Evolutionary conservation across 1,140 invertebrate genomes (phyloP).

Genomic region (Atta colombica): DNA sequence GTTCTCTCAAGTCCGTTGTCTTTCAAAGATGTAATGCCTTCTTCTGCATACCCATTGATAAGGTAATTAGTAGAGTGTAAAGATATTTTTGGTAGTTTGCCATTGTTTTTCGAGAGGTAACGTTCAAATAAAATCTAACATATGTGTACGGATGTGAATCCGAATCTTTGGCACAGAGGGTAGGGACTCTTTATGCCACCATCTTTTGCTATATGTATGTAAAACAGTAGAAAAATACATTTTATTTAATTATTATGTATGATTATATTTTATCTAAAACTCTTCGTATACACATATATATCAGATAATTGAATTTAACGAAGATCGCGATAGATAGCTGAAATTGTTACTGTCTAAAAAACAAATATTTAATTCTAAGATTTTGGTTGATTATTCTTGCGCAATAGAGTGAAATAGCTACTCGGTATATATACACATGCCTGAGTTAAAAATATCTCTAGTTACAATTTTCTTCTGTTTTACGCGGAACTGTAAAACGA

Average conservation of each 20-base stretch:
- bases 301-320: conserved; percentile 18
- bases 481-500: neutral
- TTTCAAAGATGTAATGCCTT: no score
- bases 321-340: neutral
- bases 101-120: no score
- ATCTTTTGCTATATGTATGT: neutral
- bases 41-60: no score
- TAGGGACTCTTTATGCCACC: no score
- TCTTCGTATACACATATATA: neutral
- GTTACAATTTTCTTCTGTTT: neutral
- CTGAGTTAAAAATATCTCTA: neutral
- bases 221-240: neutral
- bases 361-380: neutral
- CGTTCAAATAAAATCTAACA: no score
- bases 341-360: neutral
- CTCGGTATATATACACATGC: neutral
- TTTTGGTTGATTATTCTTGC: neutral
- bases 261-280: conserved; percentile 7
- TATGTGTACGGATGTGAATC: no score
- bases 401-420: neutral
- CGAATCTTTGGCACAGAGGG: no score
- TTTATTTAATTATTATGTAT: conserved; percentile 38
- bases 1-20: neutral
- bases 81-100: no score
- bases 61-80: no score